These are phyloP conservation scores for Oasisia sp. DNA, from an alignment of 2,888 invertebrate species.

Conservation along the genomic window DNA sequence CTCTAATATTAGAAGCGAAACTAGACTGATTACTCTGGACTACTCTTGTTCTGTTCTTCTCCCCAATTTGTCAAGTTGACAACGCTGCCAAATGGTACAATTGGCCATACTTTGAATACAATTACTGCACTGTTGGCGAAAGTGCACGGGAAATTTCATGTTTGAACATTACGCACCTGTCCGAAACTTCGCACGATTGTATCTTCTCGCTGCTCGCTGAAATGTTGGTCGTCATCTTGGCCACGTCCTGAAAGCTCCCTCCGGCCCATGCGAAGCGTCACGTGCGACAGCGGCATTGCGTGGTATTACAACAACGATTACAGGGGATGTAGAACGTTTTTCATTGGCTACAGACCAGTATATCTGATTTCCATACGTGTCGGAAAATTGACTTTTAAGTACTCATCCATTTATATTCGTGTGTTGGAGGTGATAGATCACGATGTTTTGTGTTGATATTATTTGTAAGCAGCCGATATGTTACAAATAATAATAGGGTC, in stretches of 20 bases:
- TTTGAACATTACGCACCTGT: not conserved
- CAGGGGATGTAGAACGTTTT: not conserved
- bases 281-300: not conserved
- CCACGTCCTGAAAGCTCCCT: not conserved
- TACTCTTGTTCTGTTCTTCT: not conserved
- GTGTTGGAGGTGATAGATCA: too few species aligned
- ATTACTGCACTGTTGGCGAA: not conserved
- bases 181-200: not conserved
- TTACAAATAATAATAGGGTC: too few species aligned
- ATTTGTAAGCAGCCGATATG: too few species aligned
- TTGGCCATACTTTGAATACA: not conserved
- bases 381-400: too few species aligned
- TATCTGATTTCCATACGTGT: too few species aligned
- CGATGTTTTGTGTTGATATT: too few species aligned
- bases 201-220: not conserved
- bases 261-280: not conserved
- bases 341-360: too few species aligned
- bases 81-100: not conserved
- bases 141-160: not conserved
- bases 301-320: not conserved
- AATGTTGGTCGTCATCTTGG: not conserved
- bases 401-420: too few species aligned
- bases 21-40: not conserved
- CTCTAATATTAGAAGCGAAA: not conserved
- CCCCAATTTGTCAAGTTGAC: not conserved